A percentile compares a stretch with the other conserved stretches of the same genome.
phyloP scores from a whole-genome alignment of 2,797 vertebrate species.

The Aselliscus stoliczkanus region DNA sequence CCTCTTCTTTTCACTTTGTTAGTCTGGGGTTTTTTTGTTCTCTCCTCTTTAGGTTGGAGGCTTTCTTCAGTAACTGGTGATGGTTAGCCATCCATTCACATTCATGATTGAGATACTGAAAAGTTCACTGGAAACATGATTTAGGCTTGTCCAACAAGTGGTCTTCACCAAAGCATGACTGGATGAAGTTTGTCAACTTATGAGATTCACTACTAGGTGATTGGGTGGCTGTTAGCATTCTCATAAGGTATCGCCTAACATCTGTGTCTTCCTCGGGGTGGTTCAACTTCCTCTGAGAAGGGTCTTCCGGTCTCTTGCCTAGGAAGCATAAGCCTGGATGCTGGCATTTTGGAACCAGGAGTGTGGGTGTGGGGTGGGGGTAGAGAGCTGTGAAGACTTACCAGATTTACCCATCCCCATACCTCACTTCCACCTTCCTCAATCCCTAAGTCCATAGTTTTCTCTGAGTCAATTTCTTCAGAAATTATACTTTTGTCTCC shows the following conservation, averaged over 20 bases:
- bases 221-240: not conserved
- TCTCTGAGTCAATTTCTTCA: not conserved
- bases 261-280: not conserved
- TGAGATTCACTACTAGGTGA: not conserved
- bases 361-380: not conserved
- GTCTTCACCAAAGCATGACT: not conserved
- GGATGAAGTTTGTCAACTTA: not conserved
- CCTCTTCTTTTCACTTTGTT: not conserved
- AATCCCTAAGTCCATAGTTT: not conserved
- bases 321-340: not conserved
- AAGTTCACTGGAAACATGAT: not conserved
- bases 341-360: not conserved
- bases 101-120: not conserved
- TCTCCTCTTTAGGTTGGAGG: not conserved
- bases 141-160: not conserved
- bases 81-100: not conserved
- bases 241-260: not conserved
- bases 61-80: not conserved
- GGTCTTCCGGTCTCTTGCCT: not conserved
- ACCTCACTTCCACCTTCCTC: not conserved
- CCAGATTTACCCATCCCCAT: not conserved
- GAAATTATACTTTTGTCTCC: not conserved
- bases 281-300: not conserved
- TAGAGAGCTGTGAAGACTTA: not conserved
- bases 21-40: not conserved